Conservation (phyloP, 2,888 invertebrate species). For the Gibbula magus region DNA sequence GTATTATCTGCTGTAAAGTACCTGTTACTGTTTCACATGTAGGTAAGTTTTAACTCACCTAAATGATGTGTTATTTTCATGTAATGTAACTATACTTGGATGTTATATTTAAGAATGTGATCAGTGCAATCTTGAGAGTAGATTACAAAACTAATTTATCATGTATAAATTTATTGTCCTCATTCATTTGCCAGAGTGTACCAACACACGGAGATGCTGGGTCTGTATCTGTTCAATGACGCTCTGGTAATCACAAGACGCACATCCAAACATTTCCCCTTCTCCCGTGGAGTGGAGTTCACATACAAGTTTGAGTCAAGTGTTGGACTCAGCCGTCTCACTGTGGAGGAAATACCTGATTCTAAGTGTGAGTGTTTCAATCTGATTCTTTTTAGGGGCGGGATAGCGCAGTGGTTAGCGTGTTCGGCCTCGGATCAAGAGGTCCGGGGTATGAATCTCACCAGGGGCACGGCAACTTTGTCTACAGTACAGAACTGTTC, state of each 20-base stretch:
- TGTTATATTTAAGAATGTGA: too few species aligned
- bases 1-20: too few species aligned
- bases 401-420: too few species aligned
- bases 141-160: not conserved
- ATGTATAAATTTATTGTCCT: not conserved
- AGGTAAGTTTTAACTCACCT: too few species aligned
- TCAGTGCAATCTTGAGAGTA: not conserved
- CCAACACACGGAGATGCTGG: slow-evolving; percentile 69
- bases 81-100: too few species aligned
- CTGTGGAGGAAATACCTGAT: slow-evolving; percentile 68
- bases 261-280: slow-evolving; percentile 69
- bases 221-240: slow-evolving; percentile 73
- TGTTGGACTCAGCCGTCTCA: slow-evolving; percentile 58
- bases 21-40: too few species aligned
- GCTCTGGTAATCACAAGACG: slow-evolving; percentile 68
- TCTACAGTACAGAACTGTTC: too few species aligned
- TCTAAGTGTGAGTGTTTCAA: slow-evolving; percentile 66
- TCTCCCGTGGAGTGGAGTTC: slow-evolving; percentile 65
- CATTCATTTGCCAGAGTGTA: slow-evolving; percentile 60
- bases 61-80: too few species aligned
- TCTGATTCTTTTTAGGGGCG: too few species aligned
- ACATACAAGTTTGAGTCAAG: slow-evolving; percentile 68
- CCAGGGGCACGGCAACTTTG: too few species aligned
- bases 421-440: too few species aligned
- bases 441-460: too few species aligned